A percentile compares a stretch with the other conserved stretches of the same genome.
Evolutionary conservation across 2,888 invertebrate species (phyloP).

Genomic region (Eledone cirrhosa): DNA sequence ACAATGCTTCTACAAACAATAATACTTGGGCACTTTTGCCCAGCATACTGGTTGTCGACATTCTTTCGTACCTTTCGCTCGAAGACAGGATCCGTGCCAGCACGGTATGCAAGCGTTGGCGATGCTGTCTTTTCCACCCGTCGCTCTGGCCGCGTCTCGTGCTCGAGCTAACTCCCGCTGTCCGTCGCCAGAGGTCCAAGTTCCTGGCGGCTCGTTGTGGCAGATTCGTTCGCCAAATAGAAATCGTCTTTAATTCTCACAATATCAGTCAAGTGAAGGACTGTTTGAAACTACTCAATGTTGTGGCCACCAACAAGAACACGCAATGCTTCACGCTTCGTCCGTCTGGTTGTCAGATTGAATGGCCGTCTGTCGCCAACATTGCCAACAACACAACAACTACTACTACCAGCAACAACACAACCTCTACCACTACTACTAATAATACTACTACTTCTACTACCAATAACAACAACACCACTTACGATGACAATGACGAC

Average conservation of each 20-base stretch:
- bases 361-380: constrained; percentile 72
- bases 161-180: constrained; percentile 45
- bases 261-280: constrained; percentile 57
- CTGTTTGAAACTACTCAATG: constrained; percentile 53
- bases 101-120: constrained; percentile 72
- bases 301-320: constrained; percentile 59
- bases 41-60: constrained; percentile 64
- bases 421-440: not conserved
- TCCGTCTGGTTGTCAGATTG: constrained; percentile 63
- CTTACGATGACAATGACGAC: not conserved
- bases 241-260: constrained; percentile 61
- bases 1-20: not conserved
- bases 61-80: constrained; percentile 70
- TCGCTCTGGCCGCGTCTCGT: constrained; percentile 58
- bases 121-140: constrained; percentile 66
- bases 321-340: constrained; percentile 58
- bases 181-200: constrained; percentile 46
- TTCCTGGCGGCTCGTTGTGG: constrained; percentile 63
- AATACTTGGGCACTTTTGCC: constrained; percentile 56
- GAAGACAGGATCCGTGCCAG: constrained; percentile 71
- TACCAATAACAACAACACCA: not conserved
- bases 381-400: constrained; percentile 38
- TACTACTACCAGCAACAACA: not conserved
- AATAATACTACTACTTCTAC: too few relatives aligned
- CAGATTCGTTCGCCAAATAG: constrained; percentile 60